These are phyloP conservation scores for Microctenopoma lineatum DNA, from an alignment of 2,797 vertebrate species.

Conservation along the genomic window DNA sequence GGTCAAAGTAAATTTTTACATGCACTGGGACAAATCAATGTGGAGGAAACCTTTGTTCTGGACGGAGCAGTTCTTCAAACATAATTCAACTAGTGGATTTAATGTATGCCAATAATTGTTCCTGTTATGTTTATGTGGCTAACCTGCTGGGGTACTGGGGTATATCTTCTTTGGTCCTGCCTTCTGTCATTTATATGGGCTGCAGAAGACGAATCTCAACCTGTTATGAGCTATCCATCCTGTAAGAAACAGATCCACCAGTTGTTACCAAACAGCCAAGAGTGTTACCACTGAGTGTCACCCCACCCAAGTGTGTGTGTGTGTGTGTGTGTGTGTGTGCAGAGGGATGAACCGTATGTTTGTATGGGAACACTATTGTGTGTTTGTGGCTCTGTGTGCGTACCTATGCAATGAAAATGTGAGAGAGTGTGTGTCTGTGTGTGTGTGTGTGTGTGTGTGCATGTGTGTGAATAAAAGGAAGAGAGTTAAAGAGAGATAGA, in stretches of 20 bases:
- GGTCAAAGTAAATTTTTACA: background rate
- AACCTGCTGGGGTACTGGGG: no score
- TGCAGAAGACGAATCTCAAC: slow-evolving; percentile 16
- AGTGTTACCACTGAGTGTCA: slow-evolving; percentile 27
- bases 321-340: slow-evolving; percentile 33
- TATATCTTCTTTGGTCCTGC: background rate
- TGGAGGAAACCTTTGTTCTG: background rate
- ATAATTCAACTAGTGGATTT: no score
- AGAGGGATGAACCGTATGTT: slow-evolving; percentile 14
- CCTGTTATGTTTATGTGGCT: no score
- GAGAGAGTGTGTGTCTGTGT: slow-evolving; percentile 19
- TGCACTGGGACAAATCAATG: background rate
- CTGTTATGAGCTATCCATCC: slow-evolving; percentile 12
- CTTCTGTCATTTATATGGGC: background rate
- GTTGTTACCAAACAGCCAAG: slow-evolving; percentile 45
- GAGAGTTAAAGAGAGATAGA: slow-evolving; percentile 21
- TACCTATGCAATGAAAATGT: slow-evolving; percentile 35
- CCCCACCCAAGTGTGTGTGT: slow-evolving; percentile 29
- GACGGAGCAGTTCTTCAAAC: no score
- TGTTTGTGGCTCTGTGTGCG: slow-evolving; percentile 24
- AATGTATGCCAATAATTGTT: no score
- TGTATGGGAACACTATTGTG: slow-evolving; percentile 32
- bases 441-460: slow-evolving; percentile 22
- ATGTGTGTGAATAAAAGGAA: slow-evolving; percentile 11
- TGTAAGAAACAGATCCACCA: slow-evolving; percentile 30